Evolutionary conservation across 1,140 invertebrate species (phyloP).

Genomic region (Eumeta japonica): DNA sequence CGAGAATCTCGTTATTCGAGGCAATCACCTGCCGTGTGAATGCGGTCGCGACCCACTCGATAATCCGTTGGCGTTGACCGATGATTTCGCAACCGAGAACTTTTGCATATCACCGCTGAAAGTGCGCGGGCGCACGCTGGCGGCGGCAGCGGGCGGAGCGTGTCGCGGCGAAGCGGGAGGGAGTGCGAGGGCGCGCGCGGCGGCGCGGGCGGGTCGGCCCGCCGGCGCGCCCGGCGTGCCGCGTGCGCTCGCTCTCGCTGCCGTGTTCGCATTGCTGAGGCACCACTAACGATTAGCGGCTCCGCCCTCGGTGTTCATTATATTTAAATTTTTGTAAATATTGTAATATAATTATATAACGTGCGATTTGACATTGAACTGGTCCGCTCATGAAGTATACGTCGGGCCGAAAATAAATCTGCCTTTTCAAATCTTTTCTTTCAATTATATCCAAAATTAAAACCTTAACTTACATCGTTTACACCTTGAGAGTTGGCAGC

Average conservation of each 20-base stretch:
- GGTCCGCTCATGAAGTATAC: constrained; percentile 55
- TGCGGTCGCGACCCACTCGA: constrained; percentile 75
- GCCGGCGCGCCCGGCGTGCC: constrained; percentile 16
- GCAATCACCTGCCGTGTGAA: constrained; percentile 82
- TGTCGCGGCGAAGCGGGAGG: constrained; percentile 42
- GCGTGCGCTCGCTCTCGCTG: constrained; percentile 21
- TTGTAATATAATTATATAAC: constrained; percentile 47
- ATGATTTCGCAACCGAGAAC: constrained; percentile 73
- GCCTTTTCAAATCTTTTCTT: constrained; percentile 36
- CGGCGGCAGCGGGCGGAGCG: constrained; percentile 62
- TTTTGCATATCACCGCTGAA: constrained; percentile 82
- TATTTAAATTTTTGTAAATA: constrained; percentile 44
- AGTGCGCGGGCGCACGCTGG: constrained; percentile 73
- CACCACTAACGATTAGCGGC: too few relatives aligned
- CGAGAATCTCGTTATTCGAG: constrained; percentile 64
- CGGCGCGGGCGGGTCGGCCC: constrained; percentile 31
- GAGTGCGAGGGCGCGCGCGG: constrained; percentile 31
- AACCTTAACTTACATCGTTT: not conserved
- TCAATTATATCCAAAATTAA: not conserved
- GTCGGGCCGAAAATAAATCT: constrained; percentile 54
- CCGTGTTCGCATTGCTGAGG: constrained; percentile 33
- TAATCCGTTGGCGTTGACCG: constrained; percentile 69
- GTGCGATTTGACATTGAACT: constrained; percentile 52
- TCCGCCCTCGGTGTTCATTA: constrained; percentile 42
- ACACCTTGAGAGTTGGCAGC: too few relatives aligned